Conservation (phyloP, 1,140 invertebrate genomes). For the Bombus confusus region DNA sequence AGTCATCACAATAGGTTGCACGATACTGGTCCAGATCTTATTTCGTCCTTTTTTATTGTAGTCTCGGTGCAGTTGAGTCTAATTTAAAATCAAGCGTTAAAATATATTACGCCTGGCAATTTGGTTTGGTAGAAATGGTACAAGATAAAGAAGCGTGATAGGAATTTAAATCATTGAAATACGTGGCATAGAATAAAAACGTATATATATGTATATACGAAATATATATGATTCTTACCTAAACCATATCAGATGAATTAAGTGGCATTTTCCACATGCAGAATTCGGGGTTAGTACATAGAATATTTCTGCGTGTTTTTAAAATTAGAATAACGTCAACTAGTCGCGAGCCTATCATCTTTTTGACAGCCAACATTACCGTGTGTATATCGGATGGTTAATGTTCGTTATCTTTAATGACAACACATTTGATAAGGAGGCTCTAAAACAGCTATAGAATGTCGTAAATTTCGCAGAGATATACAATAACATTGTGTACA, state of each 20-base stretch:
- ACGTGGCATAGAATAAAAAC: background rate
- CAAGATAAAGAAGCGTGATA: background rate
- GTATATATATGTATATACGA: conserved; percentile 18
- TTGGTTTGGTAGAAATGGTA: background rate
- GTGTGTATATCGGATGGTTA: conserved; percentile 15
- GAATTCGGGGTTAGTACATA: conserved; percentile 31
- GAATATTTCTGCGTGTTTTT: background rate
- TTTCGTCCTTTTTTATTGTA: conserved; percentile 16
- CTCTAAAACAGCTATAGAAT: conserved; percentile 25
- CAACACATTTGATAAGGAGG: conserved; percentile 15
- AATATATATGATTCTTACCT: conserved; percentile 42
- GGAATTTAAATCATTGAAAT: background rate
- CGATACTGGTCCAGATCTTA: conserved; percentile 10
- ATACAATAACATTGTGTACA: conserved; percentile 25
- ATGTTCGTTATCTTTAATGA: conserved; percentile 21
- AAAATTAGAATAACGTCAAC: conserved; percentile 14
- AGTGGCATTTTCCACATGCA: conserved; percentile 1
- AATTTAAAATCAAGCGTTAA: conserved; percentile 23
- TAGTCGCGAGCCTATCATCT: background rate
- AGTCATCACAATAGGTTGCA: conserved; percentile 3
- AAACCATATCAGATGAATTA: conserved; percentile 20
- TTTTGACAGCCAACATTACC: conserved; percentile 19
- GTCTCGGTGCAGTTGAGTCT: conserved; percentile 19
- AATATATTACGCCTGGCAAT: conserved; percentile 3
- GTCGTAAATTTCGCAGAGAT: conserved; percentile 35